A percentile compares a stretch with the other conserved stretches of the same genome.
These are phyloP conservation scores for Neoseiulus cucumeris DNA, from an alignment of 1,140 invertebrate species.

Conservation along the genomic window DNA sequence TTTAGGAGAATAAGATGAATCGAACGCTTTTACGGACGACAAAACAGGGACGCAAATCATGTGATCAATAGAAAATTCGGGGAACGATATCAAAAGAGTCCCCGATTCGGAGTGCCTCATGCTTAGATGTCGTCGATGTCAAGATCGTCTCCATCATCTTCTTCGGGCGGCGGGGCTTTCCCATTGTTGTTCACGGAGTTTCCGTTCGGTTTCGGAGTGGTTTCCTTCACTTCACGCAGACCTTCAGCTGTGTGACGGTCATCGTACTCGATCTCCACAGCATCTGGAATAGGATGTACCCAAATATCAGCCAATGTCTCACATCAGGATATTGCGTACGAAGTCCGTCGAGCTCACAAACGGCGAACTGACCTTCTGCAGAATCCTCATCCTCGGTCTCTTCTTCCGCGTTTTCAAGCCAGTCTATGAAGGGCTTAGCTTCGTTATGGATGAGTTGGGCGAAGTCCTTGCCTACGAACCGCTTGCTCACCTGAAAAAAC, in stretches of 20 bases:
- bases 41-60: no score
- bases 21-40: no score
- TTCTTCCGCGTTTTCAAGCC: slow-evolving; percentile 91
- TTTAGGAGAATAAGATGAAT: no score
- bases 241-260: slow-evolving; percentile 55
- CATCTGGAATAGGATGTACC: slow-evolving; percentile 11
- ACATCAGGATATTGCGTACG: slow-evolving; percentile 13
- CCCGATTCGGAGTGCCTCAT: not conserved
- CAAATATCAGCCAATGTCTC: not conserved
- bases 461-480: slow-evolving; percentile 75
- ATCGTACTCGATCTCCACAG: slow-evolving; percentile 56
- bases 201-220: slow-evolving; percentile 24
- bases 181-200: slow-evolving; percentile 30
- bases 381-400: slow-evolving; percentile 44
- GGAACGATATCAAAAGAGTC: no score
- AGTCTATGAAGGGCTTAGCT: slow-evolving; percentile 79
- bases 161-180: slow-evolving; percentile 23
- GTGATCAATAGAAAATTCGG: no score
- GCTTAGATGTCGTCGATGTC: slow-evolving; percentile 79
- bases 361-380: slow-evolving; percentile 38
- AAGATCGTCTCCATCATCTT: slow-evolving; percentile 47
- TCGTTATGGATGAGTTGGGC: slow-evolving; percentile 76
- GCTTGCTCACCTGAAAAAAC: slow-evolving; percentile 49
- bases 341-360: not conserved
- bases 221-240: slow-evolving; percentile 36